phyloP scores from a whole-genome alignment of 2,888 invertebrate species.

The Torymus texanus region DNA sequence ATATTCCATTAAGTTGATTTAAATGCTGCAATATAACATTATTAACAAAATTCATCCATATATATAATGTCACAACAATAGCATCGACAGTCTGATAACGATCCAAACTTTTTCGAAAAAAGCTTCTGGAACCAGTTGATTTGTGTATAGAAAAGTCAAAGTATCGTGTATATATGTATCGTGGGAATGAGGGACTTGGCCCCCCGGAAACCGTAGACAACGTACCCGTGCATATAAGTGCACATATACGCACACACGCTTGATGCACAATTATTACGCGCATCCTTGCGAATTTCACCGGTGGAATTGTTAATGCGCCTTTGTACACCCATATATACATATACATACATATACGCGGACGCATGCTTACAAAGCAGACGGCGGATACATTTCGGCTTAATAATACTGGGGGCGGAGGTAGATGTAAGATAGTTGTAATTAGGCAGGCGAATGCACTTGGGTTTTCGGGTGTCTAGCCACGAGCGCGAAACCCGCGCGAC shows the following conservation, averaged over 20 bases:
- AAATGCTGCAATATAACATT: no score
- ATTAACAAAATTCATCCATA: no score
- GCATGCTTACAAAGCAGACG: constrained; percentile 57
- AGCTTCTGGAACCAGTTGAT: neutral
- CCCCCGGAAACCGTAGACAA: constrained; percentile 67
- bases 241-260: constrained; percentile 40
- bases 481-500: neutral
- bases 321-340: constrained; percentile 56
- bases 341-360: constrained; percentile 51
- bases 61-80: no score
- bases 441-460: constrained; percentile 66
- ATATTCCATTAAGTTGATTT: no score
- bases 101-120: neutral
- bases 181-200: constrained; percentile 48
- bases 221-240: constrained; percentile 50
- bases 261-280: constrained; percentile 71
- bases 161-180: neutral
- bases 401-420: constrained; percentile 64
- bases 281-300: constrained; percentile 71
- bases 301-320: constrained; percentile 65
- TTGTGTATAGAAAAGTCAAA: neutral
- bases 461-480: constrained; percentile 50
- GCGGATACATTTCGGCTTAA: constrained; percentile 69
- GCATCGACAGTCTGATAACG: no score
- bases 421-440: constrained; percentile 75